Base-by-base conservation (phyloP, 2,888 invertebrate genomes). In the Agrochola litura region DNA sequence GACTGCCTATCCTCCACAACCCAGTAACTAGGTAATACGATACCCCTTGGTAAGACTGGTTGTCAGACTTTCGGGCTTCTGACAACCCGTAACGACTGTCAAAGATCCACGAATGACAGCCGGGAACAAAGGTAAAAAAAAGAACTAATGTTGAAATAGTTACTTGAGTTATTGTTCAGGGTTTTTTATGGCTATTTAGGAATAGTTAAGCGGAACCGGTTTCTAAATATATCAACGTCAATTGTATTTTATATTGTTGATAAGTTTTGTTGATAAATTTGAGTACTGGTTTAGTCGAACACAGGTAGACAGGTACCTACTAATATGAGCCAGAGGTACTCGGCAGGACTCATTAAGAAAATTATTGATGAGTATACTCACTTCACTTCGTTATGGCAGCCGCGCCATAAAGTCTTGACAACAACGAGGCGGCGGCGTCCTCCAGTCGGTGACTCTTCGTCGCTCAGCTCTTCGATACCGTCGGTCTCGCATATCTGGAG, bases 401-500 rank as follows among this genome's bases (percentile, higher is more conserved):
- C 98, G 86, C 98, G 97, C 98, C 98, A 98, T 65, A 98, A 96
- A 64, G 98, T 98, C 92, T 98, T 98, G 82, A 98, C 98, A 92
- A 98, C 97, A 82, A 98, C 98, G 92, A 98, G 96, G 86, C 98
- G 98, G 89, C 98, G 98, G 93, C 98, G 98, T 90, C 97, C 97
- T 86, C 97, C 97, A 81, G 97, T 97, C 80, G 97, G 97, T 58
- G 97, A 96, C 67, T 97, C 98, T 83, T 97, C 98, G 94, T 97
- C 98, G 97, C 95, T 96, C 93, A 97, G 97, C 84, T 97, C 97
- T 83, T 97, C 97, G 88, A 98, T 97, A 4, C 98, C 98, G 92
- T 98, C 98, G 68, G 98, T 98, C 94, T 98, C 98, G 96, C 98
- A 98, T 43, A 98, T 96, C 93, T 98, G 98, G 83, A 98, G 97